Percentiles rank a stretch among this genome's conserved stretches.
phyloP scores from a whole-genome alignment of 1,140 invertebrate genomes.

The Eupristina koningsbergeri region DNA sequence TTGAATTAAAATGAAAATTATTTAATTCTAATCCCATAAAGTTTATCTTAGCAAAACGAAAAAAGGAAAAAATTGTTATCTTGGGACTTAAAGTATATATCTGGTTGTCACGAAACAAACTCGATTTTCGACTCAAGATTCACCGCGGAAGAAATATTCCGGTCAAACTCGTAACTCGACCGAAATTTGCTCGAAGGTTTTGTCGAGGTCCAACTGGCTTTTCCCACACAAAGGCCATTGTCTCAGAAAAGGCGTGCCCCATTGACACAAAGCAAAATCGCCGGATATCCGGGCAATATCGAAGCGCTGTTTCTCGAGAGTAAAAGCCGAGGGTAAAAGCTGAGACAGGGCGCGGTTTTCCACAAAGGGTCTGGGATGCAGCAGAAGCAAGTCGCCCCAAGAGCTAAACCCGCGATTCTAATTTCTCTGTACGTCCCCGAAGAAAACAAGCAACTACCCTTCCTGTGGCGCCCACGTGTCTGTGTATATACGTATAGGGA shows the following conservation, averaged over 20 bases:
- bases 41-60: background rate
- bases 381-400: slow-evolving; percentile 31
- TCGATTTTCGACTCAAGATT: background rate
- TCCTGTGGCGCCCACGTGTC: slow-evolving; percentile 37
- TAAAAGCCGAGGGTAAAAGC: background rate
- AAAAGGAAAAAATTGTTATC: background rate
- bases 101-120: background rate
- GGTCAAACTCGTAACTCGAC: background rate
- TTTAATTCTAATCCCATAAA: background rate
- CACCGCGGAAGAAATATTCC: background rate
- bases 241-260: slow-evolving; percentile 24
- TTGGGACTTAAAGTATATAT: background rate
- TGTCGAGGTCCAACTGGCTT: background rate
- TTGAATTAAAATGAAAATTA: background rate
- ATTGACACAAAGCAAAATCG: slow-evolving; percentile 55
- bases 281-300: slow-evolving; percentile 47
- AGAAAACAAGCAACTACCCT: background rate
- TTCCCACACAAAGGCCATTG: slow-evolving; percentile 20
- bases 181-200: slow-evolving; percentile 20
- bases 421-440: background rate
- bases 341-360: background rate
- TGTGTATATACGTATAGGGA: background rate
- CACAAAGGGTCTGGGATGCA: slow-evolving; percentile 50
- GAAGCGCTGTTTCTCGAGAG: background rate
- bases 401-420: background rate